phyloP scores from a whole-genome alignment of 2,888 invertebrate genomes.

The Lissocephala sabroskyi region DNA sequence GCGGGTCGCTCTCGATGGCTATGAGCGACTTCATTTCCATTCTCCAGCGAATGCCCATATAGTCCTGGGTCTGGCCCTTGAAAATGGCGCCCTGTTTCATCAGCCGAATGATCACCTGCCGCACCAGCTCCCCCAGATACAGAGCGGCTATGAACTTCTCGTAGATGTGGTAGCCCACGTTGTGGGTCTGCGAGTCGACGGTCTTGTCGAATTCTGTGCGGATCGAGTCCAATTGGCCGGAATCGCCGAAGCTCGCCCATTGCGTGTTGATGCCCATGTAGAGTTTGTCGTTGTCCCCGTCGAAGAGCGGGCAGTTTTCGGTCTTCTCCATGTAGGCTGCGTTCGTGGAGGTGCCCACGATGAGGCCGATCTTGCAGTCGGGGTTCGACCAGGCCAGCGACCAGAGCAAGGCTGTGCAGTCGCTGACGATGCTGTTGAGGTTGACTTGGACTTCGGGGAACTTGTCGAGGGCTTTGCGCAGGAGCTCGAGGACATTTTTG shows the following conservation, averaged over 20 bases:
- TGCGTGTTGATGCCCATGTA: conserved; percentile 91
- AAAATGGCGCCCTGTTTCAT: conserved; percentile 77
- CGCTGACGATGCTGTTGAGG: conserved; percentile 92
- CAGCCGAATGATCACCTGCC: conserved; percentile 86
- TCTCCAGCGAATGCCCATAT: conserved; percentile 67
- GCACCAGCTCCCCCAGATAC: conserved; percentile 95
- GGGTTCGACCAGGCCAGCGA: conserved; percentile 87
- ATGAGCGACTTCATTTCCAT: conserved; percentile 97
- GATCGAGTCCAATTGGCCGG: conserved; percentile 87
- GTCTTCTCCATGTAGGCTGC: conserved; percentile 88
- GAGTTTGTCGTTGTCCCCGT: conserved; percentile 71
- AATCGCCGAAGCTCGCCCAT: conserved; percentile 96
- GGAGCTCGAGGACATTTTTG: conserved; percentile 88
- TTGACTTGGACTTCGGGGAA: conserved; percentile 85
- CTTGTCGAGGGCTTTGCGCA: conserved; percentile 87
- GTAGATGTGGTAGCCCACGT: conserved; percentile 83
- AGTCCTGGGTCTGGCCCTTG: conserved; percentile 20
- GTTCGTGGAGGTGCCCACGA: conserved; percentile 90
- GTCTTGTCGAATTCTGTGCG: conserved; percentile 86
- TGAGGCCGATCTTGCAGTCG: conserved; percentile 81
- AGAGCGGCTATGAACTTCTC: conserved; percentile 91
- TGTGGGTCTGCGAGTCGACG: conserved; percentile 86
- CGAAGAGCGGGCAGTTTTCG: conserved; percentile 83
- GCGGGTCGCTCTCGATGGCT: conserved; percentile 90
- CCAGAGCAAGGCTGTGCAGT: conserved; percentile 93